Conservation (phyloP, 2,888 invertebrate species). For the Notocelia uddmanniana region DNA sequence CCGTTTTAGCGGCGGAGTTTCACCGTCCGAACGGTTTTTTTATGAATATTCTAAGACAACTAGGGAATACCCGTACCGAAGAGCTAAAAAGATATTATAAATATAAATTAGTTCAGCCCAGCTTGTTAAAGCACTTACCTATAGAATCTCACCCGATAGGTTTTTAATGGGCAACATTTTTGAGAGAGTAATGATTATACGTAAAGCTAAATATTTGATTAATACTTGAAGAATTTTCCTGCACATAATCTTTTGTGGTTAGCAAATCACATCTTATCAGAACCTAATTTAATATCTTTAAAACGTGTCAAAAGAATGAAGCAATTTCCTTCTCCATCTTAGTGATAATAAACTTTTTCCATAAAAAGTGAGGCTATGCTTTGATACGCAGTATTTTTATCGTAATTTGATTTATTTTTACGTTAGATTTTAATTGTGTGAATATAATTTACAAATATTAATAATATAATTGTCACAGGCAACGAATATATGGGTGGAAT, state of each 20-base stretch:
- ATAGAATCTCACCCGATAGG: too few relatives aligned
- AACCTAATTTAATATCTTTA: background rate
- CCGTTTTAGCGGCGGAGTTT: constrained; percentile 49
- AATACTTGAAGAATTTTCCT: too few relatives aligned
- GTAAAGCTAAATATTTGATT: too few relatives aligned
- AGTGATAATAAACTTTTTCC: background rate
- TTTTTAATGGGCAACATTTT: too few relatives aligned
- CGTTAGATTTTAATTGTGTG: background rate
- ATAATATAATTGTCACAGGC: too few relatives aligned
- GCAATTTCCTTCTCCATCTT: background rate
- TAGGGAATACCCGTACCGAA: constrained; percentile 53
- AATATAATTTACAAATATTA: too few relatives aligned
- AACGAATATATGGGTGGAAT: too few relatives aligned
- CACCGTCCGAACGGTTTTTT: constrained; percentile 56
- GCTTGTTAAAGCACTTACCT: background rate
- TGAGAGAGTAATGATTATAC: too few relatives aligned
- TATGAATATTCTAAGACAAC: constrained; percentile 58
- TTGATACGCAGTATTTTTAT: background rate
- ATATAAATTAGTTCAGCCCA: constrained; percentile 36
- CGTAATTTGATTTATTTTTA: background rate
- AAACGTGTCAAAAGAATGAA: background rate
- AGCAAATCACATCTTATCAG: background rate
- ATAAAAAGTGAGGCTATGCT: background rate
- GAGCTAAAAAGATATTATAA: constrained; percentile 39
- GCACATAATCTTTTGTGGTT: too few relatives aligned